phyloP scores from a whole-genome alignment of 2,113 vertebrate species.

The Calypte anna region DNA sequence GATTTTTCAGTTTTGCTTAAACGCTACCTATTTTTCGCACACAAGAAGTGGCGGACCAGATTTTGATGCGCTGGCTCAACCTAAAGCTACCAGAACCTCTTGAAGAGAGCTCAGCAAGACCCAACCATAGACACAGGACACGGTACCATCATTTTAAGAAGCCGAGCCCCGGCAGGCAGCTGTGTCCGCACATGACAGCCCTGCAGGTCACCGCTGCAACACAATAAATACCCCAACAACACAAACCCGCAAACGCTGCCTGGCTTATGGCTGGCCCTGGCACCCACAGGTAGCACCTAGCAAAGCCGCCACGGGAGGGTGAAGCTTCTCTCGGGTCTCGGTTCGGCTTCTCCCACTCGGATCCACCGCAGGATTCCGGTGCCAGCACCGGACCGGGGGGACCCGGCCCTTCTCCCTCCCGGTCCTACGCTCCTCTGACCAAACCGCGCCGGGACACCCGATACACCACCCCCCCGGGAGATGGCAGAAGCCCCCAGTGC shows the following conservation, averaged over 20 bases:
- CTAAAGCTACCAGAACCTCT: background rate
- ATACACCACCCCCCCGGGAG: background rate
- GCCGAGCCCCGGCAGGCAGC: background rate
- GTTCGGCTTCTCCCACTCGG: background rate
- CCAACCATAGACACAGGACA: rapidly evolving
- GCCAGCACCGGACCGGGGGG: background rate
- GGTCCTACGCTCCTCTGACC: background rate
- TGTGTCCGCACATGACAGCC: background rate
- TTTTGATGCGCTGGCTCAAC: background rate
- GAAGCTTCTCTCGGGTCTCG: background rate
- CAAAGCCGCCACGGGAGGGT: background rate
- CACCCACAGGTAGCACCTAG: background rate
- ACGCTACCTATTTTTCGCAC: background rate
- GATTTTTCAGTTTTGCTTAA: background rate
- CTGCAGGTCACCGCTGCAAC: background rate
- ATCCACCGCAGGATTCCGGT: background rate
- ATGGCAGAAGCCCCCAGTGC: background rate
- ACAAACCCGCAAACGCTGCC: rapidly evolving
- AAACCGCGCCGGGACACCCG: background rate
- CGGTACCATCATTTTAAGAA: rapidly evolving
- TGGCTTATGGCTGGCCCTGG: background rate
- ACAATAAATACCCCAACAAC: background rate
- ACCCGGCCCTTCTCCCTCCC: background rate
- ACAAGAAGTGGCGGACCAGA: too few relatives aligned
- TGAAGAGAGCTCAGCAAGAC: background rate